Percentiles rank a stretch among this genome's conserved stretches.
Conservation (phyloP, 1,140 invertebrate species). For the Magallana angulata region DNA sequence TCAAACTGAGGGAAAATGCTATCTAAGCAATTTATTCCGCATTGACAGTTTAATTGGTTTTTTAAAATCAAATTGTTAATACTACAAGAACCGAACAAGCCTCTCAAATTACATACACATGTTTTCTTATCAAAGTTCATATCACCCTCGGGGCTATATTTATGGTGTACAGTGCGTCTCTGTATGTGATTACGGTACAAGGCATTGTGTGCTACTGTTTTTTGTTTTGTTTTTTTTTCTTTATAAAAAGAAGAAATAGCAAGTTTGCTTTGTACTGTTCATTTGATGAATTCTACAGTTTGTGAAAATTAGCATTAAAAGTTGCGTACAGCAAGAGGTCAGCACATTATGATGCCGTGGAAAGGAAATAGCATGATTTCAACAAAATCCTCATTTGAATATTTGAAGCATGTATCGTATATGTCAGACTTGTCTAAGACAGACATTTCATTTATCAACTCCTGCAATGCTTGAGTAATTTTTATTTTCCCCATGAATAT, state of each 20-base stretch:
- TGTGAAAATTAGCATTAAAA: too few species aligned
- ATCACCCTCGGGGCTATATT: not conserved
- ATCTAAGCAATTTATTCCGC: not conserved
- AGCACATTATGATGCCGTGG: too few species aligned
- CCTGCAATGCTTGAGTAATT: constrained; percentile 23
- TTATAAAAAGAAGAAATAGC: too few species aligned
- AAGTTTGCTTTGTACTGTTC: too few species aligned
- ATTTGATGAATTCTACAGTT: too few species aligned
- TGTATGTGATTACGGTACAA: too few species aligned
- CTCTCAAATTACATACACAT: constrained; percentile 16
- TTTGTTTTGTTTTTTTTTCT: too few species aligned
- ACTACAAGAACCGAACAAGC: not conserved
- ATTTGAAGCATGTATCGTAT: not conserved
- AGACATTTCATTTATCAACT: not conserved
- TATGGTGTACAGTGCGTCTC: too few species aligned
- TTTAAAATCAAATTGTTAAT: not conserved
- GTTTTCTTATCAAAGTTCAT: constrained; percentile 34
- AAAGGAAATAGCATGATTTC: too few species aligned
- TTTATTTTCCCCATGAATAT: not conserved
- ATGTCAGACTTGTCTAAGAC: not conserved
- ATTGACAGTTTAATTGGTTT: not conserved
- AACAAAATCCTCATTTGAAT: constrained; percentile 12
- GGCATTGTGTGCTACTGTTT: too few species aligned
- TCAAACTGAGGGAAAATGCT: not conserved
- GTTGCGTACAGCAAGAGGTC: too few species aligned